Conservation (phyloP, 2,797 vertebrate species). For the Sebastiscus tertius region DNA sequence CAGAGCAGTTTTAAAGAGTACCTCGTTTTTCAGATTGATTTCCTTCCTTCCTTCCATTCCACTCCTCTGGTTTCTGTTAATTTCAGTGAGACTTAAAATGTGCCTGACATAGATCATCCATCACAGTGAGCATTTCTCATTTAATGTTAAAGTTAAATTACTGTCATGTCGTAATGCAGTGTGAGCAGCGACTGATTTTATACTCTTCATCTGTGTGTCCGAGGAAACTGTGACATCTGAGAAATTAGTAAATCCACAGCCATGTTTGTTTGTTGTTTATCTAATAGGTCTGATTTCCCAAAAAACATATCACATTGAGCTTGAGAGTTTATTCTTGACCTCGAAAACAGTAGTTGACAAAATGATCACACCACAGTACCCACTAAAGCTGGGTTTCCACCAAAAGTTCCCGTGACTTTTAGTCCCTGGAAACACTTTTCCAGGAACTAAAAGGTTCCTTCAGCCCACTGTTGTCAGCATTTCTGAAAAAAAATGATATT, state of each 20-base stretch:
- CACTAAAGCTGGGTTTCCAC: rapidly evolving
- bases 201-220: not conserved
- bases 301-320: not conserved
- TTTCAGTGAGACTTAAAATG: not conserved
- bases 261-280: not conserved
- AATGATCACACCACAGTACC: not conserved
- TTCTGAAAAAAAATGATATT: too few relatives aligned
- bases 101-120: not conserved
- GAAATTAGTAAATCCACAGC: not conserved
- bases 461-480: too few relatives aligned
- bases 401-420: too few relatives aligned
- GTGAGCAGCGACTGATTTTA: not conserved
- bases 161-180: not conserved
- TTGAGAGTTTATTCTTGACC: not conserved
- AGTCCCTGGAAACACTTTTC: too few relatives aligned
- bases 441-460: too few relatives aligned
- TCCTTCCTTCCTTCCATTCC: not conserved
- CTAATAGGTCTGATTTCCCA: not conserved
- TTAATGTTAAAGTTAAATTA: not conserved
- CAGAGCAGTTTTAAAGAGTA: slow-evolving; percentile 9
- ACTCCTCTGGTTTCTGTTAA: slow-evolving; percentile 19
- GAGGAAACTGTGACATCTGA: not conserved
- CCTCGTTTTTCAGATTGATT: slow-evolving; percentile 27
- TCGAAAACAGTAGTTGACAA: not conserved
- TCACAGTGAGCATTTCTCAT: slow-evolving; percentile 5